Evolutionary conservation across 2,888 invertebrate genomes (phyloP).

Genomic region (Drosophila borealis): DNA sequence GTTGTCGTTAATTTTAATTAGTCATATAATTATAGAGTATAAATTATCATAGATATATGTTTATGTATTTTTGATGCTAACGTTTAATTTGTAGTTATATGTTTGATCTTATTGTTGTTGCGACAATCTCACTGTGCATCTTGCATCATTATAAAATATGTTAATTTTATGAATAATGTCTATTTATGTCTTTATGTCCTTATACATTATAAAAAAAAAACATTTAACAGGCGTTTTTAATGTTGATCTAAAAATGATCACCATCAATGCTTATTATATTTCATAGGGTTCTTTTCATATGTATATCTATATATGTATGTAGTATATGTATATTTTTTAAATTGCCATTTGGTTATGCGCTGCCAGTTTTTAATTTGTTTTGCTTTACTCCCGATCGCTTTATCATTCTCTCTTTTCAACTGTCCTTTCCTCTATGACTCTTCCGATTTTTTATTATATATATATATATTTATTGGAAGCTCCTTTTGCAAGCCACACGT

Average conservation of each 20-base stretch:
- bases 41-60: conserved; percentile 27
- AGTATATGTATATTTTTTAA: conserved; percentile 32
- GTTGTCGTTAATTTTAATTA: conserved; percentile 20
- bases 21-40: conserved; percentile 13
- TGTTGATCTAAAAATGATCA: conserved; percentile 45
- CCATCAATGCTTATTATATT: conserved; percentile 62
- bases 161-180: conserved; percentile 25
- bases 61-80: conserved; percentile 35
- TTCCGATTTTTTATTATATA: conserved; percentile 23
- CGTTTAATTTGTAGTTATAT: conserved; percentile 31
- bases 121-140: conserved; percentile 20
- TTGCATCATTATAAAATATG: conserved; percentile 17
- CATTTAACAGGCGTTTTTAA: conserved; percentile 39
- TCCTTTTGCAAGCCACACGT: conserved; percentile 81
- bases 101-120: conserved; percentile 42
- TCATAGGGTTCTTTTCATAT: conserved; percentile 39
- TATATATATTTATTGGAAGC: conserved; percentile 82
- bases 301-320: conserved; percentile 20
- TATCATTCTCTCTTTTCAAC: conserved; percentile 3
- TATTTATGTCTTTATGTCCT: conserved; percentile 36
- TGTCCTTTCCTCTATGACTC: conserved; percentile 3
- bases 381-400: not conserved
- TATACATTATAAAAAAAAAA: conserved; percentile 33
- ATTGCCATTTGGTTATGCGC: conserved; percentile 39
- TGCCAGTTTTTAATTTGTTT: conserved; percentile 11